Percentiles rank a stretch among this genome's conserved stretches.
These are phyloP conservation scores for Panthera uncia DNA, from an alignment of 2,113 vertebrate species.

Conservation along the genomic window DNA sequence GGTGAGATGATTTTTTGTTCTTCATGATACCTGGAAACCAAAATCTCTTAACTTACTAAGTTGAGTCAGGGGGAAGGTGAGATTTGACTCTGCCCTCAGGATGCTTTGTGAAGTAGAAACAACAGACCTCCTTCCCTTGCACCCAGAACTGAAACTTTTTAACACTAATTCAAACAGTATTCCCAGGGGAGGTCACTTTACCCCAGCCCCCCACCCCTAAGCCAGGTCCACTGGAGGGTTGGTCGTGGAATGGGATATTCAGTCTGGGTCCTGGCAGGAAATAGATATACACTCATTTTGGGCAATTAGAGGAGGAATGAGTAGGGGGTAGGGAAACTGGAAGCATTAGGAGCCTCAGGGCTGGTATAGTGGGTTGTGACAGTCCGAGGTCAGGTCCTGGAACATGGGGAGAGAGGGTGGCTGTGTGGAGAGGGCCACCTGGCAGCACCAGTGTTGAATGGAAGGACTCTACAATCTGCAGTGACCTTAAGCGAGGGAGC, in stretches of 20 bases:
- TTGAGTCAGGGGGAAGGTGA: background rate
- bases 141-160: background rate
- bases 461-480: background rate
- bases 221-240: background rate
- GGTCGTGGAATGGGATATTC: background rate
- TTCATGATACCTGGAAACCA: background rate
- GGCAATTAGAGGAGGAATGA: background rate
- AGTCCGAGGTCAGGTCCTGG: background rate
- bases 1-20: background rate
- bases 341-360: background rate
- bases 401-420: background rate
- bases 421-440: background rate
- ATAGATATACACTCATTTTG: background rate
- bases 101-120: background rate
- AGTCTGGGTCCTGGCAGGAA: background rate
- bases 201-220: too few relatives aligned
- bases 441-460: background rate
- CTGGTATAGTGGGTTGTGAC: background rate
- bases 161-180: background rate
- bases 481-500: background rate
- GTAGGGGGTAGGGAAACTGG: background rate
- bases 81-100: background rate
- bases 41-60: background rate
- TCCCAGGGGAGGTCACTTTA: background rate
- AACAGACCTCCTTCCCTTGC: background rate